A percentile compares a stretch with the other conserved stretches of the same genome.
Conservation (phyloP, 1,140 invertebrate genomes). For the Orius laevigatus region DNA sequence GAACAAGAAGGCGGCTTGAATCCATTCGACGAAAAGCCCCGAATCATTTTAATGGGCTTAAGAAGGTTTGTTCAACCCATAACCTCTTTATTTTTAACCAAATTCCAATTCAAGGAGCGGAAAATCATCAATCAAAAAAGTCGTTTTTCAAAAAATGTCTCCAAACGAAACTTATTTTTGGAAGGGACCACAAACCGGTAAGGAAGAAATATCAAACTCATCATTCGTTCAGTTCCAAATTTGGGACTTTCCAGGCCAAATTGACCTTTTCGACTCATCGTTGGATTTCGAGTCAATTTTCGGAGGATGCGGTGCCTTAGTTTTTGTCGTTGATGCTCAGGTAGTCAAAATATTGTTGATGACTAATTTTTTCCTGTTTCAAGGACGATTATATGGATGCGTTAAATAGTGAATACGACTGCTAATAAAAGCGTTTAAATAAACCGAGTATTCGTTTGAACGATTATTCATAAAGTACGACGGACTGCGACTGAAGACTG, state of each 20-base stretch:
- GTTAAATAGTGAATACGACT: conserved; percentile 78
- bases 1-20: conserved; percentile 42
- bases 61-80: conserved; percentile 44
- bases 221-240: conserved; percentile 99
- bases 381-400: conserved; percentile 96
- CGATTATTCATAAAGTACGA: conserved; percentile 97
- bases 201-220: conserved; percentile 92
- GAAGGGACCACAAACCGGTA: conserved; percentile 98
- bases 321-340: conserved; percentile 99
- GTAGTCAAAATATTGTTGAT: conserved; percentile 30
- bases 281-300: conserved; percentile 95
- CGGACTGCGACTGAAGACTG: conserved; percentile 85
- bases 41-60: conserved; percentile 90
- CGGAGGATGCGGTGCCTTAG: conserved; percentile 83
- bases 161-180: conserved; percentile 99
- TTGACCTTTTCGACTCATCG: conserved; percentile 90
- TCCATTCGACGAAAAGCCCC: conserved; percentile 46
- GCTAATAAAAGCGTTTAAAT: conserved; percentile 91
- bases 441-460: conserved; percentile 96
- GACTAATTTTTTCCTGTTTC: conserved; percentile 20
- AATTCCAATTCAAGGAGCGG: conserved; percentile 71
- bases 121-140: conserved; percentile 99
- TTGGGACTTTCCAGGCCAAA: conserved; percentile 98
- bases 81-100: too few relatives aligned
- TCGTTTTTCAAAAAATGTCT: conserved; percentile 99